A percentile compares a stretch with the other conserved stretches of the same genome.
Evolutionary conservation across 1,140 invertebrate genomes (phyloP).

Genomic region (Drosophila bocqueti): DNA sequence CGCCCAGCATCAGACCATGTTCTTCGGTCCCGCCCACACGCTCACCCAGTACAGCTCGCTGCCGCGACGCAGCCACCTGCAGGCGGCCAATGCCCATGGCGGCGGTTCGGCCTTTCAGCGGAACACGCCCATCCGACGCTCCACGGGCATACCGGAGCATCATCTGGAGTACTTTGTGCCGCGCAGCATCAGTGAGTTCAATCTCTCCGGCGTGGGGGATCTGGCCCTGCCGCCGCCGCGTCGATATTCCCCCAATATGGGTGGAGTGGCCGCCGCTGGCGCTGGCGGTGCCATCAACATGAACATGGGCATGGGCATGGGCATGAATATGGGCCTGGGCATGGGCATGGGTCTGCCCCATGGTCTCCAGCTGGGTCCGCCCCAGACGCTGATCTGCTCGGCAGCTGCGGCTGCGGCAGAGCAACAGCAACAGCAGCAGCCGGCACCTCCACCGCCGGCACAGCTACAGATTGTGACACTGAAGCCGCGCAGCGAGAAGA

Average conservation of each 20-base stretch:
- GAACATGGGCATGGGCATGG: constrained; percentile 52
- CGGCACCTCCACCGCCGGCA: constrained; percentile 69
- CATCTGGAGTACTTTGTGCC: constrained; percentile 93
- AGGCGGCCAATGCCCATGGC: constrained; percentile 7
- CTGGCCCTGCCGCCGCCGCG: constrained; percentile 86
- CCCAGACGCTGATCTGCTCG: constrained; percentile 75
- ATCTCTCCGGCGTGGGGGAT: constrained; percentile 88
- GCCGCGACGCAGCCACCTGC: constrained; percentile 75
- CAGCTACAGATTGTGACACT: constrained; percentile 79
- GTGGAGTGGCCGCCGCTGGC: constrained; percentile 38
- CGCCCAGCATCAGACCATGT: constrained; percentile 83
- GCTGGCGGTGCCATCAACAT: background rate
- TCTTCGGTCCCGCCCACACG: constrained; percentile 78
- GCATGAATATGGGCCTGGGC: constrained; percentile 53
- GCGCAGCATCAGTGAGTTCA: constrained; percentile 92
- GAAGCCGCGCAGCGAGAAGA: constrained; percentile 88
- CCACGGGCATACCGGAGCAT: constrained; percentile 87
- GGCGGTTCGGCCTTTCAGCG: constrained; percentile 86
- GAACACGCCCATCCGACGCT: constrained; percentile 88
- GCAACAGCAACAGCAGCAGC: constrained; percentile 57
- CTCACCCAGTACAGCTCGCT: constrained; percentile 80
- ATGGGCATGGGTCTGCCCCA: constrained; percentile 69
- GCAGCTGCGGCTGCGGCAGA: constrained; percentile 68
- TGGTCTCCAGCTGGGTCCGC: constrained; percentile 73
- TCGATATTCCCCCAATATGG: constrained; percentile 75